Evolutionary conservation across 2,797 vertebrate genomes (phyloP).

Genomic region (Malacoraja senta): DNA sequence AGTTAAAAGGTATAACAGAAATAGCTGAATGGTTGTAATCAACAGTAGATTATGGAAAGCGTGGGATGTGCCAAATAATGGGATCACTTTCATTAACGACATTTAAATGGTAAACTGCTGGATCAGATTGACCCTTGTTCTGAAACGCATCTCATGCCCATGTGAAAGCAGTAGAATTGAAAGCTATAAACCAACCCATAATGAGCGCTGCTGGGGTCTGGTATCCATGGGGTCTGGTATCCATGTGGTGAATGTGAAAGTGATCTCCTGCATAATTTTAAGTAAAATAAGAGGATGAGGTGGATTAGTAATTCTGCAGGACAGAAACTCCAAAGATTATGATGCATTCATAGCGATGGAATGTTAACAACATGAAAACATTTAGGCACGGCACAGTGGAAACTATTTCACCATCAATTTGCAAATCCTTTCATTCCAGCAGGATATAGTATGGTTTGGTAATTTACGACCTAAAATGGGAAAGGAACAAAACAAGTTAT

Average conservation of each 20-base stretch:
- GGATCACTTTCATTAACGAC: background rate
- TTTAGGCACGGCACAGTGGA: background rate
- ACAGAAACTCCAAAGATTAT: slow-evolving; percentile 9
- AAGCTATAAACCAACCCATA: no score
- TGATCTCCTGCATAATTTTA: background rate
- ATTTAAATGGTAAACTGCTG: background rate
- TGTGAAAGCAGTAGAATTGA: background rate
- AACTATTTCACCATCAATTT: slow-evolving; percentile 7
- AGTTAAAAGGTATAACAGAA: background rate
- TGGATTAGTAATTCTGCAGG: background rate
- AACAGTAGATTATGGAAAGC: background rate
- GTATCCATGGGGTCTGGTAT: background rate
- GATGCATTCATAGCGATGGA: background rate
- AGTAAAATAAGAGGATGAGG: background rate
- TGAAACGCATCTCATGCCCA: background rate
- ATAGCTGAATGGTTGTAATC: background rate
- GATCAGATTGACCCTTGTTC: background rate
- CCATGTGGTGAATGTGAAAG: background rate
- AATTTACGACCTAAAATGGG: background rate
- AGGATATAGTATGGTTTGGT: background rate
- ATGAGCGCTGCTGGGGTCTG: background rate
- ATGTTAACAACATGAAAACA: background rate
- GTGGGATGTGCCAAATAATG: background rate
- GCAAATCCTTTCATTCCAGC: slow-evolving; percentile 8
- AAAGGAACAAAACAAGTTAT: background rate